Evolutionary conservation across 2,113 vertebrate genomes (phyloP), one percentile per base, ranked within the genome.

Genomic region (Ondatra zibethicus): DNA sequence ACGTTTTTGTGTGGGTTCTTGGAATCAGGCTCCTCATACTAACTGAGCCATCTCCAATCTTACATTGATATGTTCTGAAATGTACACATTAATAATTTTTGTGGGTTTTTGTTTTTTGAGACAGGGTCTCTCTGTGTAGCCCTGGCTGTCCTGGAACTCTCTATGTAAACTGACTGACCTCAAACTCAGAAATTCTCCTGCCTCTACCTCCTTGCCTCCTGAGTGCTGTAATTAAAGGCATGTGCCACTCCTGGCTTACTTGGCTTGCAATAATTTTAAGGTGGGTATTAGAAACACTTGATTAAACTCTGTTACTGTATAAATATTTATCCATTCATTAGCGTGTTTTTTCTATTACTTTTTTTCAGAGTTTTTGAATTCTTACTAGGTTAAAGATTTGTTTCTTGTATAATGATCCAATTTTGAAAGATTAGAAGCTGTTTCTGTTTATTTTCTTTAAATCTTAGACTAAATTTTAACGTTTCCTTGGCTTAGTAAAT

Each of bases 361-460:
- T 4, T 77, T 96, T 50, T 92, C 29, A 93, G 8, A 84, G 72
- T 31, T 95, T 82, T 90, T 84, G 7, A 94, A 36, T 96, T 96
- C 77, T 76, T 80, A 90, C 76, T 29, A 96, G 82, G 87, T 47
- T 47, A 68, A 42, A 58, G 21, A 36, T 72, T 42, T 89, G 78
- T 81, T 36, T 80, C 47, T 55, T 82, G n/a, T 16, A 25, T 84
- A 63, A 42, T 42, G 58, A 65, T 14, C 27, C 82, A 42, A 14
- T 19, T 85, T 85, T 63, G 25, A 31, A 84, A 84, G 58, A 65
- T 17, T 96, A 3, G 86, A 87, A 91, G 66, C 29, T 81, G 1
- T 58, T 89, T 31, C 73, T 94, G 66, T 29, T 89, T 86, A 55
- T 92, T 65, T 21, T 91, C 55, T 94, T 17, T 13, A 68, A 90